Conservation (phyloP, 2,888 invertebrate species). For the Lasioglossum leucozonium region DNA sequence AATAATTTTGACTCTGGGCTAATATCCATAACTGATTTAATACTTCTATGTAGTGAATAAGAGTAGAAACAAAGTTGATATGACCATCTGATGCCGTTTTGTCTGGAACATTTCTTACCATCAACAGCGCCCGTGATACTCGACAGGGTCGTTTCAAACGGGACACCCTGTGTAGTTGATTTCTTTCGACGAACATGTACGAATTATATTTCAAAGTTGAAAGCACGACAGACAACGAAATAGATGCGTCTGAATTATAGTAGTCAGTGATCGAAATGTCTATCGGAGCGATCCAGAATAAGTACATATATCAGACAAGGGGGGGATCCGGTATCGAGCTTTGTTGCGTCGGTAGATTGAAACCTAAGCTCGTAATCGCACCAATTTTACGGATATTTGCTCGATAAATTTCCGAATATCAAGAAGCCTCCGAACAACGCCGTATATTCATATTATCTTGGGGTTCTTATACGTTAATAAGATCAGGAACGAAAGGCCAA, state of each 20-base stretch:
- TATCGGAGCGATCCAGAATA: constrained; percentile 32
- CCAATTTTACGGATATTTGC: constrained; percentile 74
- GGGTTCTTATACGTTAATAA: constrained; percentile 34
- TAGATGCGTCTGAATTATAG: constrained; percentile 18
- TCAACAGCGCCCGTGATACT: too few relatives aligned
- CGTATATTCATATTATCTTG: constrained; percentile 60
- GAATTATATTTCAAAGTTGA: background rate
- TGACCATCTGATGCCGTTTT: too few relatives aligned
- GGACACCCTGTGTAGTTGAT: too few relatives aligned
- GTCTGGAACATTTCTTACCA: too few relatives aligned
- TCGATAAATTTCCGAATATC: constrained; percentile 64
- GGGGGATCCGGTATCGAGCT: constrained; percentile 26
- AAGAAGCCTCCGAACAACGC: constrained; percentile 46
- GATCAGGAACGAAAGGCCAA: constrained; percentile 32
- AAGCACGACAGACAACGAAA: background rate
- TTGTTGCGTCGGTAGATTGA: constrained; percentile 64
- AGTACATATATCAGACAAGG: constrained; percentile 49
- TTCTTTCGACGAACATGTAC: too few relatives aligned
- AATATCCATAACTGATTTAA: too few relatives aligned
- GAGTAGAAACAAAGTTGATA: too few relatives aligned
- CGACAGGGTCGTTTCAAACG: too few relatives aligned
- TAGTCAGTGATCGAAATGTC: constrained; percentile 58
- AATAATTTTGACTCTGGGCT: too few relatives aligned
- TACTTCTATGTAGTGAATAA: too few relatives aligned
- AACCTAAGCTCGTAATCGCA: constrained; percentile 73